Conservation (phyloP, 2,888 invertebrate species). For the Drosophila cognata region DNA sequence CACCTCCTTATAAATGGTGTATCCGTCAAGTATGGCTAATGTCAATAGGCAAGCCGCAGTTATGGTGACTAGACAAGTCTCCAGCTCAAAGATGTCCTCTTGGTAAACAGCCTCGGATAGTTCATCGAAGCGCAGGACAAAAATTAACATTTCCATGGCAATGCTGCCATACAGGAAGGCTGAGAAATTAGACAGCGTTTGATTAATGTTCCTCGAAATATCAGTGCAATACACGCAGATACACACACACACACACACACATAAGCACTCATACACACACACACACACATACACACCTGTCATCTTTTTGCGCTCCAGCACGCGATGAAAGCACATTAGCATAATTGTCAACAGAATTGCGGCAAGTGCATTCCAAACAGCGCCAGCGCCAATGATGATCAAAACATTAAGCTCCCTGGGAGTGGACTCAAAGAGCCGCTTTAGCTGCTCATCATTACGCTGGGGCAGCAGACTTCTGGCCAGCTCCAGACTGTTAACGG, state of each 20-base stretch:
- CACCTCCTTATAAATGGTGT: constrained; percentile 84
- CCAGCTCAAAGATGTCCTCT: constrained; percentile 77
- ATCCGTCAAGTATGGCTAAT: constrained; percentile 77
- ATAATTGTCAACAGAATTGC: constrained; percentile 79
- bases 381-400: constrained; percentile 75
- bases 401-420: constrained; percentile 64
- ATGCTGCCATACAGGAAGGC: constrained; percentile 80
- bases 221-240: constrained; percentile 9
- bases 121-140: constrained; percentile 77
- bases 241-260: constrained; percentile 6
- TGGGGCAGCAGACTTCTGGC: constrained; percentile 80
- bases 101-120: constrained; percentile 79
- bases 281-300: constrained; percentile 72
- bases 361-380: constrained; percentile 78
- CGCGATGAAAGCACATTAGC: constrained; percentile 83
- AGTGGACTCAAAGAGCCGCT: constrained; percentile 50
- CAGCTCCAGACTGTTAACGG: constrained; percentile 83
- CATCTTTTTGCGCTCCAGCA: constrained; percentile 82
- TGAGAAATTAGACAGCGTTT: constrained; percentile 46
- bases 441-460: constrained; percentile 50
- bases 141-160: constrained; percentile 67
- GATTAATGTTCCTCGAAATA: constrained; percentile 54
- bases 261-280: background rate
- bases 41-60: constrained; percentile 63
- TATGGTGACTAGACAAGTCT: constrained; percentile 69